Base-by-base conservation (phyloP, 2,888 invertebrate genomes). In the Phortica magna region DNA sequence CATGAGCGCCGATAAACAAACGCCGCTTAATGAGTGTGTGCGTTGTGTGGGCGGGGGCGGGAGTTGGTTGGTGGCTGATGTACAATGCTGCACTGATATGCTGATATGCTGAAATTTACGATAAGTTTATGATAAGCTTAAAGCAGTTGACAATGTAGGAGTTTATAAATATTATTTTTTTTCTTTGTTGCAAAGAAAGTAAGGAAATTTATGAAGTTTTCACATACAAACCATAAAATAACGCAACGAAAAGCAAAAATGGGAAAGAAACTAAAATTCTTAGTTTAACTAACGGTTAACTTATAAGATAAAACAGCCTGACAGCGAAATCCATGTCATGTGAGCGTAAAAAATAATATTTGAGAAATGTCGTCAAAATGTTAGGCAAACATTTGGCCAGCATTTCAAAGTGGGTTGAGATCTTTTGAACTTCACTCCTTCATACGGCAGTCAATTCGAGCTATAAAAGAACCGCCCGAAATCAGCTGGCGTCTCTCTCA, bases 291-390 rank as follows among this genome's bases (percentile, higher is more conserved):
- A 55, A 59, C 43, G 74, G 80, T 78, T 80, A 80, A 80, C 14
- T 19, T 79, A 80, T 80, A 65, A 39, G 65, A 9, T 55, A 61
- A 48, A 53, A 48, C 19, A 14, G 10, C 6, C 10, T 14, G 39
- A 41, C 42, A 59, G 42, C 76, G 17, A 39, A 55, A 7, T 73
- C 59, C 73, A 73, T 78, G 77, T 80, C 81, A 81, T 80, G 79
- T 81, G 79, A 81, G 81, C 79, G 76, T 31, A 31, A 31, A 53
- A 76, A 42, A 80, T 68, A 80, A 80, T 76, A 77, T 80, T 80
- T 74, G 77, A 65, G 17, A 41, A 57, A 57, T 57, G 79, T 73
- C 74, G 41, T 41, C 61, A 42, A 22, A 31, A 43, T 64, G 61
- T 73, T 64, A 43, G 19, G 7, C 65, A 12, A 61, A 22, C 2